Evolutionary conservation across 2,113 vertebrate species (phyloP), one percentile per base, ranked within the genome.

Genomic region (Nannospalax galili): DNA sequence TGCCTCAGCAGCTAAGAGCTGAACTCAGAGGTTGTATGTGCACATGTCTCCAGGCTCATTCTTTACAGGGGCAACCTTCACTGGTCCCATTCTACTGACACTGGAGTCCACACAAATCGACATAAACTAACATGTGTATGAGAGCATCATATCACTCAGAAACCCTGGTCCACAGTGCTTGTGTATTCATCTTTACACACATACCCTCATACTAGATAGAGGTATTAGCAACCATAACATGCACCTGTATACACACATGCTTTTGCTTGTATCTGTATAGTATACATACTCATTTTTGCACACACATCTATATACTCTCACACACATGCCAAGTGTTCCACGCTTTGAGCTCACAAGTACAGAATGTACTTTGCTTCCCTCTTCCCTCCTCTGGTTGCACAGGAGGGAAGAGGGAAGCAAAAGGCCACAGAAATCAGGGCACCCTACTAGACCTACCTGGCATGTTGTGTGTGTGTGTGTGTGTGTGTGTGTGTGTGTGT

Each of bases 281-380:
- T 40, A 65, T 19, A 64, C 26, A 4, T 24, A 48, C 20, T 81
- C 7, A 5, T 67, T 16, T 81, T 89, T 45, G 30, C 70, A 52
- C 3, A 1, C 0, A 0, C 22, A 3, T 56, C 15, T 24, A 17
- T 17, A 73, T 40, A 15, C 1, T 67, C 12, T 30, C n/a, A n/a
- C 67, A 45, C 37, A 65, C 11, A 35, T 35, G 7, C 65, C 40
- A 26, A 37, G n/a, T 28, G 10, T 14, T 28, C 32, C 28, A 69
- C 73, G 26, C 15, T 28, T 35, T 14, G 4, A 73, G 73, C 32
- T 90, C 69, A 40, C 30, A 35, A 15, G 20, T 40, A 32, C 8
- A 69, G 79, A 52, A 85, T 72, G n/a, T n/a, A n/a, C n/a, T n/a
- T n/a, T n/a, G n/a, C n/a, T n/a, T n/a, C n/a, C n/a, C n/a, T n/a